Base-by-base conservation (phyloP, 2,113 vertebrate species). In the Phycodurus eques region DNA sequence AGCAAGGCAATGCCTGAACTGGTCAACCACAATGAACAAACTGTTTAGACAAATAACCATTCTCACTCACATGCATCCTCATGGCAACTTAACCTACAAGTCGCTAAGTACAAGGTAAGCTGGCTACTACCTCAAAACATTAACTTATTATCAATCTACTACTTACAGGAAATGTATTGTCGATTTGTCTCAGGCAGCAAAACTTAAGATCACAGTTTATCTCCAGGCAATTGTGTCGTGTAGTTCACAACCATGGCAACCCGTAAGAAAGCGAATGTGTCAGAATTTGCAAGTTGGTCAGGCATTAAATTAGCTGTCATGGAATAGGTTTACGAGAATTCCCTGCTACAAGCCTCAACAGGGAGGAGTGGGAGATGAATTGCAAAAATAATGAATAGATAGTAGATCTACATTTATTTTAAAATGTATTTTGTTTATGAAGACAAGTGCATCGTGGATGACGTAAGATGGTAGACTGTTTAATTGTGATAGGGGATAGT, bases 221-320 rank as follows among this genome's bases (percentile, higher is more conserved):
- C 49, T 67, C 67, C 35, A 46, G 61, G 35, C 20, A 63, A 63
- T 43, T 20, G 46, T 54, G 59, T 80, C 44, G 13, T 79, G 76
- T 78, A 71, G 56, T 86, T 78, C 3, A 17, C 67, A 76, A 54
- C 49, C 46, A 71, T 64, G 62, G 62, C 43, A 42, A 57, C 82
- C 66, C 33, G 47, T 73, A 84, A 73, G 76, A 70, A 78, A 77
- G 67, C 39, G 72, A 68, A 83, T 72, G 80, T 88, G 83, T 83
- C 76, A 87, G 68, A 83, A 80, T 79, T 68, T 72, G 64, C 64
- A 75, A 80, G 60, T 76, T 79, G 80, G 68, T 76, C 74, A 67
- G 59, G 78, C 80, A 57, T 80, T 79, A 87, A 90, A 87, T 84
- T 87, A 72, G 66, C 71, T 83, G 77, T 81, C 81, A 88, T 70